Base-by-base conservation (phyloP, 2,113 vertebrate genomes). In the Ia io region DNA sequence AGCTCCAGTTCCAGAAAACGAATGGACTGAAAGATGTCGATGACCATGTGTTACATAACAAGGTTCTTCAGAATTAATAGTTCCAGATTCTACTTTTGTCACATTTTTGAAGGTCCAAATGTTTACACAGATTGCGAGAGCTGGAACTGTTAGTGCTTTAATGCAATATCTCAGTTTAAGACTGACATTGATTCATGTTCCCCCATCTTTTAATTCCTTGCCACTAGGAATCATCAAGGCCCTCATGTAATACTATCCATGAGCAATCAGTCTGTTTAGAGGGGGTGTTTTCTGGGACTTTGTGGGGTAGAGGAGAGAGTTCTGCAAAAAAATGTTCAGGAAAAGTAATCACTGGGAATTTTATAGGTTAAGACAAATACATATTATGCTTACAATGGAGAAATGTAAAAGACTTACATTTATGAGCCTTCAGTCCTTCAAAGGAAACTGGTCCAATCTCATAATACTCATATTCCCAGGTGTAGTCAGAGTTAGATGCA, bases 401-500 rank as follows among this genome's bases (percentile, higher is more conserved):
- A 22, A 2, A 6, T 22, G 22, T 25, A 18, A 40, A 84, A 71
- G 89, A 97, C 99, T 99, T 98, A 99, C 99, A 99, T 98, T 99
- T 99, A 95, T 99, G 99, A 96, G 99, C 99, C 92, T 98, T 99
- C 90, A 99, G 98, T 91, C 99, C 99, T 97, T 99, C 99, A 95
- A 99, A 99, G 0, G 99, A 99, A 97, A 99, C 99, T 0, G 99
- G 99, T 95, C 98, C 99, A 0, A 99, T 99, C 90, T 99, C 99
- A 13, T 99, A 99, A 97, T 99, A 99, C 92, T 99, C 99, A 1
- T 99, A 99, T 93, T 99, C 99, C 99, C 99, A 99, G 93, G 99
- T 99, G 96, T 99, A 99, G 96, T 99, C 99, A 28, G 98, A 98
- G 96, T 98, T 98, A 37, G 98, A 98, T 11, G 97, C 93, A 88